A percentile compares a stretch with the other conserved stretches of the same genome.
Evolutionary conservation across 1,140 invertebrate species (phyloP).

Genomic region (Himalopsyche phryganea): DNA sequence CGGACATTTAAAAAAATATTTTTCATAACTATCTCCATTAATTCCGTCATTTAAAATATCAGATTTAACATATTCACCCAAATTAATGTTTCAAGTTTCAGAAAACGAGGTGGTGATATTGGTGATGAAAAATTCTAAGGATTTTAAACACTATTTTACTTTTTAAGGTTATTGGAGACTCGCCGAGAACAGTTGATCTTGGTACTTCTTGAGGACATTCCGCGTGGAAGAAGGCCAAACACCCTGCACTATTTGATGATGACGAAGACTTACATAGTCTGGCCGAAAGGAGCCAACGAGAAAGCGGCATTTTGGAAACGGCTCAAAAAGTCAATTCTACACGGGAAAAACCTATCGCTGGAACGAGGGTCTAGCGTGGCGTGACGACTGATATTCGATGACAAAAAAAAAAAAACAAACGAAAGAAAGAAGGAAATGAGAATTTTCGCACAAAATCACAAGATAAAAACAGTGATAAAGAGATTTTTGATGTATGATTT

Average conservation of each 20-base stretch:
- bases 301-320: conserved; percentile 45
- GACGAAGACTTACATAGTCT: conserved; percentile 62
- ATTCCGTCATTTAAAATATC: no score
- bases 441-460: neutral
- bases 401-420: neutral
- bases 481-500: no score
- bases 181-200: conserved; percentile 58
- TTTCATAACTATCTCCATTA: no score
- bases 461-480: no score
- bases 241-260: conserved; percentile 61
- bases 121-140: no score
- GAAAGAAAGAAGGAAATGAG: neutral
- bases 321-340: conserved; percentile 41
- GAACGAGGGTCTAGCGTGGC: conserved; percentile 40
- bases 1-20: no score
- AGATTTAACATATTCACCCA: no score
- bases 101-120: no score
- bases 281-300: conserved; percentile 50
- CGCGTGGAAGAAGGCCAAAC: conserved; percentile 54
- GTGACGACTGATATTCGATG: conserved; percentile 27
- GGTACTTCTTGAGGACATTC: conserved; percentile 61
- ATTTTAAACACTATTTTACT: no score
- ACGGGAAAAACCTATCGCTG: conserved; percentile 33
- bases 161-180: conserved; percentile 55
- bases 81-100: no score